Conservation (phyloP, 2,888 invertebrate species). For the Drosophila neonasuta region DNA sequence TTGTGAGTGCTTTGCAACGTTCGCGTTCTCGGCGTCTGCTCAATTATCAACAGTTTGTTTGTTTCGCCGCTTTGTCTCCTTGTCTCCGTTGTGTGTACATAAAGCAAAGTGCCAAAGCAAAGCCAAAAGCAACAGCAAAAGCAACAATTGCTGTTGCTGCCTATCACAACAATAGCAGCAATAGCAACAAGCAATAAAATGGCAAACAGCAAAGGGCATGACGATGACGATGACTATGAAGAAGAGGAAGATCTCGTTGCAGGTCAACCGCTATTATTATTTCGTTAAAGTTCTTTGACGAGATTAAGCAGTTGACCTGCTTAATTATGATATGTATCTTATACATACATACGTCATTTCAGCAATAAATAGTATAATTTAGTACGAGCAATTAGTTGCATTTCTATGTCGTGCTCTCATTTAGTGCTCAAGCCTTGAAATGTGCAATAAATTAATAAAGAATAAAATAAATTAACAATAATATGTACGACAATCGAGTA, state of each 20-base stretch:
- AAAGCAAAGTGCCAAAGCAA: conserved; percentile 54
- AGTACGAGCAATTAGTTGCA: conserved; percentile 10
- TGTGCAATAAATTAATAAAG: conserved; percentile 30
- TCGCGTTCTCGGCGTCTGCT: conserved; percentile 56
- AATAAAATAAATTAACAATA: conserved; percentile 35
- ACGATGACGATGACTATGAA: conserved; percentile 4
- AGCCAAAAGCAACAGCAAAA: conserved; percentile 40
- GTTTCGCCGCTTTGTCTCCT: conserved; percentile 53
- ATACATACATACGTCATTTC: conserved; percentile 4
- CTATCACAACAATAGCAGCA: conserved; percentile 48
- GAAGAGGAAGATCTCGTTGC: conserved; percentile 10
- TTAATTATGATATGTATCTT: conserved; percentile 17
- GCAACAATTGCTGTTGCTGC: conserved; percentile 47
- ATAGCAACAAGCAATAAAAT: conserved; percentile 37
- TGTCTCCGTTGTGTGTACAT: conserved; percentile 32
- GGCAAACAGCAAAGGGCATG: conserved; percentile 18
- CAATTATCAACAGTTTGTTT: conserved; percentile 73
- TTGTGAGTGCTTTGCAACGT: conserved; percentile 43
- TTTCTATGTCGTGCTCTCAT: conserved; percentile 27
- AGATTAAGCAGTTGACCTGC: conserved; percentile 16
- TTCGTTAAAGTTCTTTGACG: conserved; percentile 7
- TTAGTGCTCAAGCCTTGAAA: conserved; percentile 27
- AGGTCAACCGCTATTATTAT: conserved; percentile 20
- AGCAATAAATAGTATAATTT: background rate
- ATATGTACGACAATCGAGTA: conserved; percentile 38